Conservation (phyloP, 2,113 vertebrate species). For the Pterocles burchelli region DNA sequence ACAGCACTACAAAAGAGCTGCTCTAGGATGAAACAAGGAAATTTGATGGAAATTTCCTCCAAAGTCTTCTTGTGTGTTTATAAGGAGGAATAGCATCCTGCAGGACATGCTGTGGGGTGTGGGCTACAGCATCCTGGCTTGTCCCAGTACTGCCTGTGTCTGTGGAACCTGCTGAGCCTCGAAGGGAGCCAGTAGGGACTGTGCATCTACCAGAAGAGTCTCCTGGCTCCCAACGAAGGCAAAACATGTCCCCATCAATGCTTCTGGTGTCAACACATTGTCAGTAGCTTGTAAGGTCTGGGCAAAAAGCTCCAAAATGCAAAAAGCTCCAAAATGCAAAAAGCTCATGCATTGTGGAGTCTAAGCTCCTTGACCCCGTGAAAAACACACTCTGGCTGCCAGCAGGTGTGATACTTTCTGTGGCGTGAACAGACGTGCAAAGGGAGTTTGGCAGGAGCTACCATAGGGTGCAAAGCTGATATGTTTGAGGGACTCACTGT, state of each 20-base stretch:
- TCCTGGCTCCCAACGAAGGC: background rate
- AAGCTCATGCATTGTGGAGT: background rate
- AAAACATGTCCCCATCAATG: background rate
- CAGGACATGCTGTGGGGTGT: background rate
- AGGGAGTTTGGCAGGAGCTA: background rate
- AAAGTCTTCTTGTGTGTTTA: background rate
- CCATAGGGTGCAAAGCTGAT: background rate
- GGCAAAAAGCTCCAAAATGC: background rate
- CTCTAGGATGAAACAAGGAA: background rate
- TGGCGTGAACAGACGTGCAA: background rate
- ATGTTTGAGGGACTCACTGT: rapidly evolving
- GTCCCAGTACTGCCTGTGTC: background rate
- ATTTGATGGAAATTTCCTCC: background rate
- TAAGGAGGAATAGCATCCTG: background rate
- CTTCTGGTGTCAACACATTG: background rate
- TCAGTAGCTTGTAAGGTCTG: background rate
- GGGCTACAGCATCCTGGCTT: background rate
- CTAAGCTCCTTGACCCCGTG: background rate
- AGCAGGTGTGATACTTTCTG: background rate
- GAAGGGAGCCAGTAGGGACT: background rate
- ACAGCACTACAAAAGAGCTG: background rate
- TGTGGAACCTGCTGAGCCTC: background rate
- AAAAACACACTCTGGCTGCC: rapidly evolving
- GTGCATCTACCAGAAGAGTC: background rate
- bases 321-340: background rate